These are phyloP conservation scores for Chrysotoxum bicinctum DNA, from an alignment of 2,888 invertebrate species.

Conservation along the genomic window DNA sequence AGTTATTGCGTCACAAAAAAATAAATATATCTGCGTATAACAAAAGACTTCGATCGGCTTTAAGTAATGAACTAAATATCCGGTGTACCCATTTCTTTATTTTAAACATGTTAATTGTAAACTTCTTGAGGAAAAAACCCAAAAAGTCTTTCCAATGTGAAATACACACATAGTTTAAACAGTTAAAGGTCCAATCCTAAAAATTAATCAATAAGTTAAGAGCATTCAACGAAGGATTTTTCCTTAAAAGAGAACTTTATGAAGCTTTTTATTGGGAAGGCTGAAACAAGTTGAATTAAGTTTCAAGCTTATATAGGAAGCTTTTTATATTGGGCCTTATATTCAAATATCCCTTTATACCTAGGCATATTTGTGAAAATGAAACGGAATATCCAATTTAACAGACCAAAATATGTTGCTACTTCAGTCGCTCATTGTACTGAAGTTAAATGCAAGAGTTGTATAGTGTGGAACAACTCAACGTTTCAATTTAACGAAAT, in stretches of 20 bases:
- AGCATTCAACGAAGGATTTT: constrained; percentile 66
- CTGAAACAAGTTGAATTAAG: constrained; percentile 51
- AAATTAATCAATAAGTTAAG: constrained; percentile 69
- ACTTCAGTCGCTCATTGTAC: background rate
- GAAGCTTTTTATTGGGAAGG: constrained; percentile 24
- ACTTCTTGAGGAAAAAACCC: constrained; percentile 51
- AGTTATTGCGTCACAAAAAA: constrained; percentile 55
- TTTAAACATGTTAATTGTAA: constrained; percentile 60
- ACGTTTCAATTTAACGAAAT: no score
- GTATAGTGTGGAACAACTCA: no score
- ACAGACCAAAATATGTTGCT: background rate
- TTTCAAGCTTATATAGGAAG: constrained; percentile 5
- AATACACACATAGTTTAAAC: constrained; percentile 69
- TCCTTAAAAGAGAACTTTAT: constrained; percentile 54
- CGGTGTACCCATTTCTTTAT: constrained; percentile 57
- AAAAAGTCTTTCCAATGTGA: constrained; percentile 65
- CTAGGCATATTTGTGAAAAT: background rate
- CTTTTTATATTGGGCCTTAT: constrained; percentile 13
- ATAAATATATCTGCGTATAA: constrained; percentile 33
- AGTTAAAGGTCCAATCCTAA: constrained; percentile 61
- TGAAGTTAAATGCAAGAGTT: background rate
- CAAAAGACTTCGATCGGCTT: constrained; percentile 50
- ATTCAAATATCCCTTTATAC: background rate
- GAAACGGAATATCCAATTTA: background rate
- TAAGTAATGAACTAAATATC: constrained; percentile 54